These are phyloP conservation scores for Alectoris magna DNA, from an alignment of 2,797 vertebrate species.

Conservation along the genomic window DNA sequence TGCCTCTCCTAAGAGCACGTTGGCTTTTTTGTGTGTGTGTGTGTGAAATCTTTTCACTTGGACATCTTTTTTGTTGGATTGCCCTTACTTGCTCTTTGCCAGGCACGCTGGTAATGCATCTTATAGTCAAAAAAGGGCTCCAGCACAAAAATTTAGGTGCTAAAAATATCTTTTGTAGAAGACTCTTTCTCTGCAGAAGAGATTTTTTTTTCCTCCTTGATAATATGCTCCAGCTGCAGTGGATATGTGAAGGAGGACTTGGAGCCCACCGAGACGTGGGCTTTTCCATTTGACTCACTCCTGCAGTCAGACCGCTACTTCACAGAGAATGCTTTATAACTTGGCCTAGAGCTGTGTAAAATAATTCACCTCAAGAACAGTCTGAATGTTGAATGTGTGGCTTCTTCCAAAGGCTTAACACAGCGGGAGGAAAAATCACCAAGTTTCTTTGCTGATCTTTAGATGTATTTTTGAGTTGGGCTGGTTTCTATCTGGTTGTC, in stretches of 20 bases:
- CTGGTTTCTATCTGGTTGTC: background rate
- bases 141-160: background rate
- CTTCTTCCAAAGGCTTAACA: background rate
- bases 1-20: background rate
- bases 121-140: background rate
- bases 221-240: constrained; percentile 24
- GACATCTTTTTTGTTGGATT: background rate
- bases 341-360: background rate
- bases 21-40: background rate
- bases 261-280: background rate
- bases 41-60: background rate
- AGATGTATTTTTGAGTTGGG: background rate
- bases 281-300: background rate
- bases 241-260: background rate
- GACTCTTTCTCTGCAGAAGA: background rate
- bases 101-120: background rate
- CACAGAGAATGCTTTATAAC: background rate
- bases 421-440: background rate
- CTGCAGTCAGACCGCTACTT: background rate
- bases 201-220: background rate
- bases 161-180: constrained; percentile 25
- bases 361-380: background rate
- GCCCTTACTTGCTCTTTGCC: background rate
- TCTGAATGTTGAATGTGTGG: background rate
- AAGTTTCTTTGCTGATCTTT: background rate